phyloP scores from a whole-genome alignment of 2,888 invertebrate species.

The Himalopsyche japonica region DNA sequence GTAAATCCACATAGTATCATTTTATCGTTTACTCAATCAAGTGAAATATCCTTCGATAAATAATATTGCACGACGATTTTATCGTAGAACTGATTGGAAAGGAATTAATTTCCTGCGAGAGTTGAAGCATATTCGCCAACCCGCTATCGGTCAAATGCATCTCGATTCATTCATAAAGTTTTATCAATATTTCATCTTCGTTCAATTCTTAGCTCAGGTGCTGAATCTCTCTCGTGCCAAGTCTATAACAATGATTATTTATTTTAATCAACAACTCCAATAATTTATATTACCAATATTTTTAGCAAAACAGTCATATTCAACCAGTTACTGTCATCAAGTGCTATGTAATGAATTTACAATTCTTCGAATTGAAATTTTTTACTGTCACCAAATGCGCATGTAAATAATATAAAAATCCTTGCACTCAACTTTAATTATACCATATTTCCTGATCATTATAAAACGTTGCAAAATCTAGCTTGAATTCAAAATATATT shows the following conservation, averaged over 20 bases:
- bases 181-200: neutral
- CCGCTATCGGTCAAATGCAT: slow-evolving; percentile 5
- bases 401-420: too few species aligned
- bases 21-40: neutral
- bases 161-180: neutral
- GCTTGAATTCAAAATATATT: too few species aligned
- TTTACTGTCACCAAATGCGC: too few species aligned
- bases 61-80: neutral
- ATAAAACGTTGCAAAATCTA: too few species aligned
- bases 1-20: neutral
- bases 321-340: too few species aligned
- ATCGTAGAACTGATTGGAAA: slow-evolving; percentile 22
- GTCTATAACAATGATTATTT: neutral
- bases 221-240: neutral
- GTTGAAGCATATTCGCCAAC: neutral
- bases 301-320: too few species aligned
- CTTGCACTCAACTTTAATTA: too few species aligned
- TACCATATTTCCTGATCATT: too few species aligned
- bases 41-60: neutral
- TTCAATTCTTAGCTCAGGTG: neutral
- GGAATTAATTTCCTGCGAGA: slow-evolving; percentile 38
- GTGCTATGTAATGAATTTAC: too few species aligned
- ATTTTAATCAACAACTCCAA: too few species aligned
- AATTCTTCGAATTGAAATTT: too few species aligned
- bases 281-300: too few species aligned